These are phyloP conservation scores for Chrysomela aeneicollis DNA, from an alignment of 2,888 invertebrate species.

Conservation along the genomic window DNA sequence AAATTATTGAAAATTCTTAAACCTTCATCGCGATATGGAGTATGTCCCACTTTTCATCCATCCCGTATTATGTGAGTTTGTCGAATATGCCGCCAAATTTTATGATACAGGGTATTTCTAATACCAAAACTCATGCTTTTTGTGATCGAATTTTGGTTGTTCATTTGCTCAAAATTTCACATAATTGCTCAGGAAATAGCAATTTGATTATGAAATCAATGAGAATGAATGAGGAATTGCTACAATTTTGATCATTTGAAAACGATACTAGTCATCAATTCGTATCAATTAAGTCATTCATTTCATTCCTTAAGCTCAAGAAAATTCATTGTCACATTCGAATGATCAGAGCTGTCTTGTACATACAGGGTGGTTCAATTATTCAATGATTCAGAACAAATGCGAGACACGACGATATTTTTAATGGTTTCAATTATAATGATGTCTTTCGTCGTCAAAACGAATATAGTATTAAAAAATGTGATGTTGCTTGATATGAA, in stretches of 20 bases:
- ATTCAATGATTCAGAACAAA: no score
- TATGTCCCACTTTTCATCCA: no score
- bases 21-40: no score
- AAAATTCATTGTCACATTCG: no score
- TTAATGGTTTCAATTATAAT: neutral
- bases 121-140: no score
- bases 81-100: neutral
- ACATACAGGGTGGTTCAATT: no score
- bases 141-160: no score
- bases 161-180: neutral
- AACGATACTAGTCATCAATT: neutral
- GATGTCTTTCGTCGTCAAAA: neutral
- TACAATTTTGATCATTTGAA: neutral
- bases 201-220: neutral
- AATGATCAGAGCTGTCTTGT: no score
- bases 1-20: no score
- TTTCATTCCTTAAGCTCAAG: no score
- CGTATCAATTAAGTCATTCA: neutral
- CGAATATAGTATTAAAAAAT: slow-evolving; percentile 10
- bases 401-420: neutral
- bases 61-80: neutral
- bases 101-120: no score
- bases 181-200: neutral
- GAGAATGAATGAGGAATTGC: no score
- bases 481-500: slow-evolving; percentile 16